These are phyloP conservation scores for Smutsia gigantea DNA, from an alignment of 2,797 vertebrate species.

Conservation along the genomic window DNA sequence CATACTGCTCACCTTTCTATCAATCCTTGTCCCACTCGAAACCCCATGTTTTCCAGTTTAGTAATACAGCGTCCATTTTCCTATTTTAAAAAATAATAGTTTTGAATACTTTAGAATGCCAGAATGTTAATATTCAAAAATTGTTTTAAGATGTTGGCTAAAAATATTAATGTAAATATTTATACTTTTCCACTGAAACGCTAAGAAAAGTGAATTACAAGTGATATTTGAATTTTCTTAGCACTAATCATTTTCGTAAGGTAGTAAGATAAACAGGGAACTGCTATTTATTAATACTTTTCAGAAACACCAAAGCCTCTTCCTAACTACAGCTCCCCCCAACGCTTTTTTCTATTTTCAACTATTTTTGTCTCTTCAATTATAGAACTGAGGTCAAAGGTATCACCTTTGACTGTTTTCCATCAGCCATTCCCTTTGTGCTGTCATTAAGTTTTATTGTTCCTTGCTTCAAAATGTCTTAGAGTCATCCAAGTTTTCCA, in stretches of 20 bases:
- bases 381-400: neutral
- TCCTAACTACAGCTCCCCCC: neutral
- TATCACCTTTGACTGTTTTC: neutral
- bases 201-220: neutral
- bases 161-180: neutral
- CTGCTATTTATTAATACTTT: neutral
- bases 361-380: neutral
- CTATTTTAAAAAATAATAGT: constrained; percentile 84
- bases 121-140: constrained; percentile 15
- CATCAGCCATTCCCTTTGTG: neutral
- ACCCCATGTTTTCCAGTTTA: constrained; percentile 96
- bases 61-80: constrained; percentile 95
- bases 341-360: neutral
- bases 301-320: neutral
- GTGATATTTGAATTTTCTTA: constrained; percentile 17
- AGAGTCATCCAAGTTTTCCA: constrained; percentile 4
- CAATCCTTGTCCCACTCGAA: constrained; percentile 95
- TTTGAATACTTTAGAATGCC: constrained; percentile 36
- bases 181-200: neutral
- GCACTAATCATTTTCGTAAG: constrained; percentile 24
- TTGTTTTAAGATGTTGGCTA: neutral
- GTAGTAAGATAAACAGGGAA: neutral
- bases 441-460: neutral
- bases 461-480: constrained; percentile 32
- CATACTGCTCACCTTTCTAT: constrained; percentile 92